Base-by-base conservation (phyloP, 2,113 vertebrate genomes). In the Alligator sinensis region DNA sequence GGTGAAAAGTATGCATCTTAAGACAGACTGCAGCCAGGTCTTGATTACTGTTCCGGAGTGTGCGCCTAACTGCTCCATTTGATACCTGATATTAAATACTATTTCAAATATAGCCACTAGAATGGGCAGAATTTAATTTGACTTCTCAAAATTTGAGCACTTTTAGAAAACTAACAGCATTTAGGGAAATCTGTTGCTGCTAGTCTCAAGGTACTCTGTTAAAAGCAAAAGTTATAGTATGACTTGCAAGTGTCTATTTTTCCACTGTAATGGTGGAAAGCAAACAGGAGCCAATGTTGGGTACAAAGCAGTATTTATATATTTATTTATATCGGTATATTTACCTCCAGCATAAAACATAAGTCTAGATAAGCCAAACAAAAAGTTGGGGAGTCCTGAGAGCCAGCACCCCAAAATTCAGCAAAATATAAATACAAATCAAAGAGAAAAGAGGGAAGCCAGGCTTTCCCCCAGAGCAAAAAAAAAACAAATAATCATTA, bases 291-390 rank as follows among this genome's bases (percentile, higher is more conserved):
- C 82, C 97, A 4, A 88, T 91, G 96, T 96, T 82, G 87, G 96
- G 88, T 98, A 98, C 98, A 98, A 98, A 98, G 98, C 97, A 93
- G 97, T 97, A 96, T 98, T 98, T 97, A 96, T 98, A 96, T 96
- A 96, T 98, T 98, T 98, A 98, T 98, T 98, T 97, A 96, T 98
- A 97, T 16, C 92, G 90, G 97, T 96, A 79, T 95, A 81, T 98
- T 97, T 97, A 95, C 97, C 96, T 97, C 80, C 82, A 96, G 96
- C 95, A 88, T 94, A 94, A 96, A 97, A 92, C 92, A 92, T 93
- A 87, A 82, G 87, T 89, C 95, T 90, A 62, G 95, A 92, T 79
- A 97, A 97, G 96, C 95, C 87, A 89, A 96, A 92, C 80, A 78
- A 87, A 95, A 82, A 84, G 82, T 81, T 63, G 14, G 85, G 94